Conservation (phyloP, 2,113 vertebrate genomes). For the Salvator merianae region DNA sequence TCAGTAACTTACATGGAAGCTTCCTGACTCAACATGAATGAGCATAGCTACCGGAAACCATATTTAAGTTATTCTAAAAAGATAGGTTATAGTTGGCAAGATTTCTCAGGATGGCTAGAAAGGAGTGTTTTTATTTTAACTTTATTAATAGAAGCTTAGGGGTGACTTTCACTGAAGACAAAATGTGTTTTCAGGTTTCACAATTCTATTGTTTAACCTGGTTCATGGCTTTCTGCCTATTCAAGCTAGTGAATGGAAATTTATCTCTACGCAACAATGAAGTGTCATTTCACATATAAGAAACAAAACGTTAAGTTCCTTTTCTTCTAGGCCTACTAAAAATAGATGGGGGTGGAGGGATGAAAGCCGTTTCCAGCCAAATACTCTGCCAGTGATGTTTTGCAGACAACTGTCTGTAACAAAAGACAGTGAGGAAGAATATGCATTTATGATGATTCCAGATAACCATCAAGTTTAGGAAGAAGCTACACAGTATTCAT, state of each 20-base stretch:
- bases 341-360: constrained; percentile 26
- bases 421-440: not conserved
- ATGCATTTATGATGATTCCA: not conserved
- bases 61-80: constrained; percentile 65
- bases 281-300: constrained; percentile 26
- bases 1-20: constrained; percentile 68
- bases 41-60: constrained; percentile 61
- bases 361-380: constrained; percentile 13
- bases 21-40: constrained; percentile 64
- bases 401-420: not conserved
- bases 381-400: not conserved
- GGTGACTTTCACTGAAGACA: constrained; percentile 18
- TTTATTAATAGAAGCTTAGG: constrained; percentile 21
- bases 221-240: not conserved
- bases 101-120: constrained; percentile 34
- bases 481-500: not conserved
- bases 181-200: constrained; percentile 3
- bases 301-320: constrained; percentile 51
- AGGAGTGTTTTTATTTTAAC: constrained; percentile 11
- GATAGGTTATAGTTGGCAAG: constrained; percentile 48
- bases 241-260: constrained; percentile 45
- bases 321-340: constrained; percentile 42
- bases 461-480: not conserved
- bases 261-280: constrained; percentile 42
- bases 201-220: not conserved